These are phyloP conservation scores for Leuciscus idus DNA, from an alignment of 2,113 vertebrate species.

Conservation along the genomic window DNA sequence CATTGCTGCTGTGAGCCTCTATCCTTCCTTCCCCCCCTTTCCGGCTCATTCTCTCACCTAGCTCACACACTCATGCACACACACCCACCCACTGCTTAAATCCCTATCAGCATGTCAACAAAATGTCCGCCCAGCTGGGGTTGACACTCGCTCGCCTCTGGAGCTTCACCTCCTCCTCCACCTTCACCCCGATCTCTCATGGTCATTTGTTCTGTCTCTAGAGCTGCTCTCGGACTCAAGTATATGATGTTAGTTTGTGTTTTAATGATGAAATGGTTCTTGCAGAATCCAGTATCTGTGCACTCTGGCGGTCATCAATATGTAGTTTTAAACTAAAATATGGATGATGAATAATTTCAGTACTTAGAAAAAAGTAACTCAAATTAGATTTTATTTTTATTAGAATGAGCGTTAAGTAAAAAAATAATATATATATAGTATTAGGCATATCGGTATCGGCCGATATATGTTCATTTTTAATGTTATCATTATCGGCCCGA, in stretches of 20 bases:
- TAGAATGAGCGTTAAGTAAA: background rate
- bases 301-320: background rate
- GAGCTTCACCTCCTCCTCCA: conserved; percentile 72
- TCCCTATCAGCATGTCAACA: conserved; percentile 85
- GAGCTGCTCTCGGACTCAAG: background rate
- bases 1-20: conserved; percentile 72
- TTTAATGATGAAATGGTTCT: background rate
- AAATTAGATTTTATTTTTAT: background rate
- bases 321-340: background rate
- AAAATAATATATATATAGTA: too few relatives aligned
- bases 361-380: background rate
- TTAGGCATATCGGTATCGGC: too few relatives aligned
- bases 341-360: background rate
- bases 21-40: conserved; percentile 54
- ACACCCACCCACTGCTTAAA: conserved; percentile 83
- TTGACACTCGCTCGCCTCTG: conserved; percentile 73
- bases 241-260: background rate
- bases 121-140: conserved; percentile 84
- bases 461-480: too few relatives aligned
- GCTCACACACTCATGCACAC: conserved; percentile 65
- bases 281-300: background rate
- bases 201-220: conserved; percentile 55
- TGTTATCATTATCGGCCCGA: too few relatives aligned
- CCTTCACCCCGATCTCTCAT: conserved; percentile 53
- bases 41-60: conserved; percentile 76